These are phyloP conservation scores for Tadarida brasiliensis DNA, from an alignment of 2,797 vertebrate species.

Conservation along the genomic window DNA sequence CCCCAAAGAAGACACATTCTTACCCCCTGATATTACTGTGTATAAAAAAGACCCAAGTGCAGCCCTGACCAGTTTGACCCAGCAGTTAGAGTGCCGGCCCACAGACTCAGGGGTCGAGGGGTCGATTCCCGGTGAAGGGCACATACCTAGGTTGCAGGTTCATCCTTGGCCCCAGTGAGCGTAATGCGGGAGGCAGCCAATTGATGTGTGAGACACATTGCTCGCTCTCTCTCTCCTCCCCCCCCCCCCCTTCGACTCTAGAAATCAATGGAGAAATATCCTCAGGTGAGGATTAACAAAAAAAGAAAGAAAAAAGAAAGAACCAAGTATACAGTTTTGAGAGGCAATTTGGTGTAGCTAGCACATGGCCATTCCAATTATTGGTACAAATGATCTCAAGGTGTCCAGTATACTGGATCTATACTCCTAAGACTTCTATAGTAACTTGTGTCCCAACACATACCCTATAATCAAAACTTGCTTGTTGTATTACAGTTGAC, in stretches of 20 bases:
- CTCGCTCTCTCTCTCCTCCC: too few species aligned
- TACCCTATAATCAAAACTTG: constrained; percentile 45
- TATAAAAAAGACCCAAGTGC: neutral
- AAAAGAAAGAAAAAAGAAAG: neutral
- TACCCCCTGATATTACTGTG: neutral
- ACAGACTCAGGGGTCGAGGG: too few species aligned
- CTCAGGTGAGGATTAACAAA: too few species aligned
- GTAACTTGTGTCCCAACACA: neutral
- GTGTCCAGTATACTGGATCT: neutral
- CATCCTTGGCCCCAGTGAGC: too few species aligned
- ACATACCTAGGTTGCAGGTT: too few species aligned
- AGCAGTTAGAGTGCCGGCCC: too few species aligned
- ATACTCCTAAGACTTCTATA: neutral
- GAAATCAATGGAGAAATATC: too few species aligned
- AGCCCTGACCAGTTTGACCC: too few species aligned
- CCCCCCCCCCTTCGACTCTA: too few species aligned
- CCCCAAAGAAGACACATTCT: constrained; percentile 52
- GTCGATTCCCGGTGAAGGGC: too few species aligned
- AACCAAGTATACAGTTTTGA: neutral
- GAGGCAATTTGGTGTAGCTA: neutral
- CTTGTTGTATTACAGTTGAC: neutral
- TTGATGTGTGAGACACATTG: too few species aligned
- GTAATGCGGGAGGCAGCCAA: too few species aligned
- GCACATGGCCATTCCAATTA: neutral
- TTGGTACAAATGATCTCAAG: neutral